Evolutionary conservation across 1,140 invertebrate genomes (phyloP).

Genomic region (Schlechtendalia chinensis): DNA sequence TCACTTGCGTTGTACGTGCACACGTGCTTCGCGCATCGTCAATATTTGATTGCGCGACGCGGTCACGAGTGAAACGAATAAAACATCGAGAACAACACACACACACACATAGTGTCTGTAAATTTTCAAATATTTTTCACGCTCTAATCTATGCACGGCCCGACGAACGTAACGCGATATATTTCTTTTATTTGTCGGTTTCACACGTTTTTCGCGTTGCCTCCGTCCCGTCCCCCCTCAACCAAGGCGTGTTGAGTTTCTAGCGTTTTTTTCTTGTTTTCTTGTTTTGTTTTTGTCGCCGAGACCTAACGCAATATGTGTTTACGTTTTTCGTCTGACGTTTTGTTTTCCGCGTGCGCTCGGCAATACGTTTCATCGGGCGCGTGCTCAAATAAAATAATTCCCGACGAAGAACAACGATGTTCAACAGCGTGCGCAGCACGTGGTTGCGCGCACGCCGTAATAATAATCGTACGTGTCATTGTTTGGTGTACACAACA

Average conservation of each 20-base stretch:
- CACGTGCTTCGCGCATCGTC: not conserved
- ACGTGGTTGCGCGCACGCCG: not conserved
- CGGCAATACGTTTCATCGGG: not conserved
- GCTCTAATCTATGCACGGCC: not conserved
- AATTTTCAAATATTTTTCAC: not conserved
- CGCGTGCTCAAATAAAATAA: conserved; percentile 6
- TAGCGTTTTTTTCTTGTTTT: no score
- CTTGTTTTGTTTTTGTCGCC: no score
- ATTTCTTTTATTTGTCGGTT: not conserved
- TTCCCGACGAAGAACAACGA: not conserved
- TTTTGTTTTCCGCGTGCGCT: not conserved
- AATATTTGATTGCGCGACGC: not conserved
- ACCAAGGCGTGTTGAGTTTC: not conserved
- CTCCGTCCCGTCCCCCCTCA: no score
- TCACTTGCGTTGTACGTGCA: not conserved
- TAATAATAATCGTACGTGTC: not conserved
- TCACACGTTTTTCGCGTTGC: not conserved
- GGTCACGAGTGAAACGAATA: not conserved
- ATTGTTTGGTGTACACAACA: no score
- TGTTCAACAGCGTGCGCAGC: not conserved
- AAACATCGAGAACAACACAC: no score
- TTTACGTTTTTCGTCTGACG: no score
- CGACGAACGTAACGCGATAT: not conserved
- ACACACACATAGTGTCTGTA: no score
- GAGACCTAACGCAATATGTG: no score